phyloP scores from a whole-genome alignment of 2,113 vertebrate genomes.

The Myocastor coypus region DNA sequence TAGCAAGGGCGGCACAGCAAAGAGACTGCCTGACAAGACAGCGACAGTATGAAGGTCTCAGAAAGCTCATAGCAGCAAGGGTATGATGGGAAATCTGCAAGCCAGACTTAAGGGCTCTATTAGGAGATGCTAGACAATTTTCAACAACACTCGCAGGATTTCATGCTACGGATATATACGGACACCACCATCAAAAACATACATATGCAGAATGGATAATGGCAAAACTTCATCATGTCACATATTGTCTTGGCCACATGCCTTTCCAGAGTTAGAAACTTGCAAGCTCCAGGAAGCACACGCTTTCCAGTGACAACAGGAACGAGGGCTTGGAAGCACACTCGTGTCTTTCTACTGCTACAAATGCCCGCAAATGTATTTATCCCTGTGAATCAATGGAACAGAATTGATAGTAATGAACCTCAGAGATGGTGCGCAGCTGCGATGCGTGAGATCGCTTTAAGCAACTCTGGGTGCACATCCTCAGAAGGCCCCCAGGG shows the following conservation, averaged over 20 bases:
- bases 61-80: slow-evolving; percentile 39
- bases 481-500: not conserved
- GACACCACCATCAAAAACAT: not conserved
- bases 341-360: slow-evolving; percentile 6
- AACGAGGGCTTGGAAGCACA: slow-evolving; percentile 28
- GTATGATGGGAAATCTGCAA: slow-evolving; percentile 43
- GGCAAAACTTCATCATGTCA: slow-evolving; percentile 55
- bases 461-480: not conserved
- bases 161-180: slow-evolving; percentile 71
- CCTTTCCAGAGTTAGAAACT: slow-evolving; percentile 67
- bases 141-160: slow-evolving; percentile 74
- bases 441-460: not conserved
- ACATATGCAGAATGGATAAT: not conserved
- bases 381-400: not conserved
- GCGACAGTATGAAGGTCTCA: slow-evolving; percentile 25
- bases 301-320: not conserved
- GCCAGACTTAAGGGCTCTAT: slow-evolving; percentile 54
- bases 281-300: slow-evolving; percentile 58
- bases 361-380: not conserved
- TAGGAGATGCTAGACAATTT: slow-evolving; percentile 71
- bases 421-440: not conserved
- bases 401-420: not conserved
- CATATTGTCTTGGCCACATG: slow-evolving; percentile 49
- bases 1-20: slow-evolving; percentile 29
- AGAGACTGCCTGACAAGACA: not conserved